These are phyloP conservation scores for Papilio protenor DNA, from an alignment of 2,888 invertebrate species.

Conservation along the genomic window DNA sequence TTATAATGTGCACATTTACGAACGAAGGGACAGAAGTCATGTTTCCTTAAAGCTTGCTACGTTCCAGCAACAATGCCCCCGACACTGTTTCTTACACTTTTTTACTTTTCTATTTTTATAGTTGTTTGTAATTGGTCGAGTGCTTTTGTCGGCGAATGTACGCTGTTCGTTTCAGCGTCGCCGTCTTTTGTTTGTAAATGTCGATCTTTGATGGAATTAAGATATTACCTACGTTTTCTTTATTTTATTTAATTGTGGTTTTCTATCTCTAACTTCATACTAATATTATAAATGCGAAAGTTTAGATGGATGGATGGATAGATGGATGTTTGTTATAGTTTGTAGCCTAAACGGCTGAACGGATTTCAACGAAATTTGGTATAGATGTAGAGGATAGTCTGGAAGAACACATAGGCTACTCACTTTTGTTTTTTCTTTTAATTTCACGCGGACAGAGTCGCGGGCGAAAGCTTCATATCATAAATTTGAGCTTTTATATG, in stretches of 20 bases:
- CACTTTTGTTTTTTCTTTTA: too few relatives aligned
- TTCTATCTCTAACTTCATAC: too few relatives aligned
- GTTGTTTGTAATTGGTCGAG: conserved; percentile 48
- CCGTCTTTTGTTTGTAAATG: conserved; percentile 26
- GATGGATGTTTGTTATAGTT: too few relatives aligned
- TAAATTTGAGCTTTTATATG: too few relatives aligned
- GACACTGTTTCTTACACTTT: conserved; percentile 60
- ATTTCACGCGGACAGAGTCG: too few relatives aligned
- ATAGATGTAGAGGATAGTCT: too few relatives aligned
- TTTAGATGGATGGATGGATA: too few relatives aligned
- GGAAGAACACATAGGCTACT: too few relatives aligned
- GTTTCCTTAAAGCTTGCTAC: conserved; percentile 61
- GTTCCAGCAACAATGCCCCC: conserved; percentile 57
- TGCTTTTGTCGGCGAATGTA: conserved; percentile 42
- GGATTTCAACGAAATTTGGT: too few relatives aligned
- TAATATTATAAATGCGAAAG: too few relatives aligned
- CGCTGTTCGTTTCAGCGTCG: conserved; percentile 13
- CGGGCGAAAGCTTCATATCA: too few relatives aligned
- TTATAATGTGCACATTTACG: conserved; percentile 50
- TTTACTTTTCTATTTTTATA: conserved; percentile 49
- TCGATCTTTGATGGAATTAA: conserved; percentile 31
- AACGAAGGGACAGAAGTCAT: conserved; percentile 59
- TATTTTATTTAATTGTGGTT: not conserved
- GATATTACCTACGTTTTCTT: conserved; percentile 25
- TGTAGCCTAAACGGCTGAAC: too few relatives aligned